Evolutionary conservation across 1,140 invertebrate species (phyloP), one percentile per base, ranked within the genome.

Genomic region (Drosophila azteca): DNA sequence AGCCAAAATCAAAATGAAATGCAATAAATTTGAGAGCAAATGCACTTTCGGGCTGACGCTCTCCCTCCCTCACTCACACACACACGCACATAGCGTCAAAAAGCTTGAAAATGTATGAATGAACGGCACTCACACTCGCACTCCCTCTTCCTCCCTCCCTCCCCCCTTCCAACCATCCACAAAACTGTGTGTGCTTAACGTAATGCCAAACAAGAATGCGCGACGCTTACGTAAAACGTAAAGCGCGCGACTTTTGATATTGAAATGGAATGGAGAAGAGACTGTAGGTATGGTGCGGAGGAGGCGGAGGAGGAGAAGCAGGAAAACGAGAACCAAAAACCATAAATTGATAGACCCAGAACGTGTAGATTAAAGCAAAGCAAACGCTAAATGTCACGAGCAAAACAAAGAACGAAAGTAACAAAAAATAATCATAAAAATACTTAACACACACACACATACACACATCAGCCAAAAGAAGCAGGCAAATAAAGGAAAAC

Each of bases 391-490:
- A 87, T 67, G 60, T 57, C 60, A 52, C 58, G 79, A 88, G 70
- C 83, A 87, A 79, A 87, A 88, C 83, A 87, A 59, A 87, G 68
- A 64, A 76, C 52, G 49, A 85, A 80, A 69, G 66, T 69, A 75
- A 78, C 45, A 75, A 79, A 79, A 84, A 71, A 87, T 77, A 87
- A 87, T 84, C 81, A 84, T 84, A 84, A 84, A 87, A 85, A 85
- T 87, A 77, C 78, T 75, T 67, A 85, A 71, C 61, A 75, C 66
- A 78, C 64, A 81, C 70, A 84, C 63, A 77, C 63, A 58, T 53
- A 57, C 57, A 66, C 54, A 66, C 55, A 55, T 31, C 8, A 52
- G 22, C 55, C 46, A 50, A 48, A 68, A 39, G 29, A 58, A 68
- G 77, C 69, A 79, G 79, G 75, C 75, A 84, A 79, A 79, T 80